Percentiles rank a stretch among this genome's conserved stretches.
Conservation (phyloP, 2,888 invertebrate species). For the Harpalus rufipes region DNA sequence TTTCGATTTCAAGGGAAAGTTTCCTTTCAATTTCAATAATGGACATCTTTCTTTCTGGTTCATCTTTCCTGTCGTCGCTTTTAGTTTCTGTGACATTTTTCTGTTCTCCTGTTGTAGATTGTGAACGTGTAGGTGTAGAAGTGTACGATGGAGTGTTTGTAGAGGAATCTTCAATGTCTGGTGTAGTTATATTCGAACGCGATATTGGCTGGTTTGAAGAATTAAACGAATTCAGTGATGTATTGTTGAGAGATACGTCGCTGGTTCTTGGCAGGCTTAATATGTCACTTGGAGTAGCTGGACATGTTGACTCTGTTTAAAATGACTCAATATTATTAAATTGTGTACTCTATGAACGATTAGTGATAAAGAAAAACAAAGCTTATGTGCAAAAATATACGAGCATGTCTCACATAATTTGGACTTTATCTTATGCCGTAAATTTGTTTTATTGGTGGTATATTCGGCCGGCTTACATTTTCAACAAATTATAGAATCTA, state of each 20-base stretch:
- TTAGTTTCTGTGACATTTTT: not conserved
- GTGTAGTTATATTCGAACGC: slow-evolving; percentile 15
- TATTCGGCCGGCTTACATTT: too few species aligned
- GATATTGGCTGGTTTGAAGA: not conserved
- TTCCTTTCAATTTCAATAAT: slow-evolving; percentile 20
- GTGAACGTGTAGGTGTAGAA: slow-evolving; percentile 26
- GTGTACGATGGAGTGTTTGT: not conserved
- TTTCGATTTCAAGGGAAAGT: not conserved
- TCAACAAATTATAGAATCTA: too few species aligned
- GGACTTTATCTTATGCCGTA: too few species aligned
- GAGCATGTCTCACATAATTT: too few species aligned
- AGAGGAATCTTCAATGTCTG: slow-evolving; percentile 18
- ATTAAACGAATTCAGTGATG: slow-evolving; percentile 14
- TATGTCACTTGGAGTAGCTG: slow-evolving; percentile 57
- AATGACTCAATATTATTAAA: slow-evolving; percentile 23
- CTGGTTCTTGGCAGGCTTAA: slow-evolving; percentile 46
- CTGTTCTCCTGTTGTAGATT: slow-evolving; percentile 1
- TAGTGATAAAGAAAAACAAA: not conserved
- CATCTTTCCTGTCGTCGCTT: slow-evolving; percentile 12
- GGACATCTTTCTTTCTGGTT: slow-evolving; percentile 19
- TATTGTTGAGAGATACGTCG: slow-evolving; percentile 28
- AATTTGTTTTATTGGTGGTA: too few species aligned
- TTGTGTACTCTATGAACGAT: not conserved
- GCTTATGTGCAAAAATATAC: not conserved
- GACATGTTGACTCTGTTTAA: slow-evolving; percentile 58